These are phyloP conservation scores for Quadriops clusia DNA, from an alignment of 2,888 invertebrate genomes.

Conservation along the genomic window DNA sequence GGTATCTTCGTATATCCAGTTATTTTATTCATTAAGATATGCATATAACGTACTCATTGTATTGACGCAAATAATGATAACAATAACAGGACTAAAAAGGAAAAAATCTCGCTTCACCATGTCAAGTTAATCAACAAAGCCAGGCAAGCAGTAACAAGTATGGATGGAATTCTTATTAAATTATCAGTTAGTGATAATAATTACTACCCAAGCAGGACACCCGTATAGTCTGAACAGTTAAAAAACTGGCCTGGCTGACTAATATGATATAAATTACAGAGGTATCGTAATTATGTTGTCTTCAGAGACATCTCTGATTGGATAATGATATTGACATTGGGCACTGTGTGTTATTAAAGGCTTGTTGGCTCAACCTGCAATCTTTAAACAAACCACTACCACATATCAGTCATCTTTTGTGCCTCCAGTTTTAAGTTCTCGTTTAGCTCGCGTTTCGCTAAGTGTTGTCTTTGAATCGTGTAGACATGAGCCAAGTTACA, in stretches of 20 bases:
- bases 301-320: constrained; percentile 38
- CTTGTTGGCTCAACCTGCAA: constrained; percentile 27
- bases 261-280: constrained; percentile 38
- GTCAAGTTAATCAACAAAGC: constrained; percentile 12
- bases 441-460: no score
- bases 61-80: no score
- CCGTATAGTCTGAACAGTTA: constrained; percentile 22
- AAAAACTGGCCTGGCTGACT: constrained; percentile 25
- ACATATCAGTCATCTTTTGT: constrained; percentile 23
- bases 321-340: constrained; percentile 39
- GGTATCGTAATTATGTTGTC: constrained; percentile 35
- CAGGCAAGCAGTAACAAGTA: constrained; percentile 12
- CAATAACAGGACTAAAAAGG: no score
- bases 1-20: no score
- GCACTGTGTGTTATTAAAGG: constrained; percentile 34
- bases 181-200: constrained; percentile 28
- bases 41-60: no score
- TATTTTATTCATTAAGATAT: no score
- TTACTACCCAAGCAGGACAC: constrained; percentile 26
- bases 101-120: no score
- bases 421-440: constrained; percentile 22
- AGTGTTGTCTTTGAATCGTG: no score
- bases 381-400: constrained; percentile 23
- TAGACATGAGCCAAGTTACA: no score
- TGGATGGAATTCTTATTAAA: constrained; percentile 27